phyloP scores from a whole-genome alignment of 64 coral and sea anemone species.

The Catalaphyllia jardinei region DNA sequence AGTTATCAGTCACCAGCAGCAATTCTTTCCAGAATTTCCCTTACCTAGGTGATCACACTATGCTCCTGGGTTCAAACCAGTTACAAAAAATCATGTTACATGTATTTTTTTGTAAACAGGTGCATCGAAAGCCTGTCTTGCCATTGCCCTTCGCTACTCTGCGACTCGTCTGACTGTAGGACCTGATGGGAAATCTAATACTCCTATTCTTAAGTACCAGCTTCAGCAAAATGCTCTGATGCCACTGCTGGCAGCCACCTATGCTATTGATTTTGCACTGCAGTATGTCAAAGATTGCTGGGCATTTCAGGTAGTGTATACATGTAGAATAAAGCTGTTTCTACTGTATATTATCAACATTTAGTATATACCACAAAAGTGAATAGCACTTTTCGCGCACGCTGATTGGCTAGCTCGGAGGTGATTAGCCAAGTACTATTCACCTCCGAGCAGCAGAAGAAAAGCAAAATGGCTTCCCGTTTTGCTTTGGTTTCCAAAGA shows the following conservation, averaged over 20 bases:
- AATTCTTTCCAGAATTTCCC: too few relatives aligned
- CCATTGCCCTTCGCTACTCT: slow-evolving; percentile 78
- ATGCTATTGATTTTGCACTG: slow-evolving; percentile 87
- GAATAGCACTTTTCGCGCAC: too few relatives aligned
- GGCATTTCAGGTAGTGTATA: slow-evolving; percentile 68
- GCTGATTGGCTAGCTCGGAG: too few relatives aligned
- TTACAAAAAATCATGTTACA: neutral
- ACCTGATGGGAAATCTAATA: slow-evolving; percentile 81
- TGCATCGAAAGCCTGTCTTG: slow-evolving; percentile 70
- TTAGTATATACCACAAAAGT: too few relatives aligned
- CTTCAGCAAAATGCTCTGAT: slow-evolving; percentile 82
- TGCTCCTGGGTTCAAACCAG: too few relatives aligned
- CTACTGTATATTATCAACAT: too few relatives aligned
- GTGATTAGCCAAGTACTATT: too few relatives aligned
- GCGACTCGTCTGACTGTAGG: slow-evolving; percentile 87
- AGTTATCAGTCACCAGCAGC: too few relatives aligned
- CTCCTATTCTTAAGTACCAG: slow-evolving; percentile 83
- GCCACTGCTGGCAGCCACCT: slow-evolving; percentile 79
- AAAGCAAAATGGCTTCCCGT: too few relatives aligned
- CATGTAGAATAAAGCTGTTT: neutral
- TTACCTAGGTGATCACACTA: too few relatives aligned
- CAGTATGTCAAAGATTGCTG: slow-evolving; percentile 75
- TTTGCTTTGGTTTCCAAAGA: too few relatives aligned
- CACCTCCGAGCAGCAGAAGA: too few relatives aligned
- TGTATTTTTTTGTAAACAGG: slow-evolving; percentile 13